A percentile compares a stretch with the other conserved stretches of the same genome.
Conservation (phyloP, 2,113 vertebrate species). For the Macrotis lagotis region DNA sequence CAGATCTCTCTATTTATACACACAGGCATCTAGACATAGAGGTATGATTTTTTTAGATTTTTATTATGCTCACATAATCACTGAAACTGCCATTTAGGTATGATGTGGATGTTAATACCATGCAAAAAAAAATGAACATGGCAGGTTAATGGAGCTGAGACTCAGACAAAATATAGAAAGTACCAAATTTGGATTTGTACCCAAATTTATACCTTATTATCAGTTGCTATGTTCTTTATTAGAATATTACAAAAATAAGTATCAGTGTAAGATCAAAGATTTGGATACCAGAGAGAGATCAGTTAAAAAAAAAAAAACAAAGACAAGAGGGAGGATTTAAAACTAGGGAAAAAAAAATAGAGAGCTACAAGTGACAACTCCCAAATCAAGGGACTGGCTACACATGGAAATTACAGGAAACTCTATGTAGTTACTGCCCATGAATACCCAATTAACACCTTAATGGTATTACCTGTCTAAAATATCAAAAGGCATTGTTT, state of each 20-base stretch:
- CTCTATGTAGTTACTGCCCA: not conserved
- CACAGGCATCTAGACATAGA: not conserved
- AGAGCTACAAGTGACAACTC: not conserved
- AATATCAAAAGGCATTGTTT: not conserved
- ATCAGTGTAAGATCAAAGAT: not conserved
- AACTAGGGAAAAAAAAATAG: not conserved
- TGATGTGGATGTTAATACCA: not conserved
- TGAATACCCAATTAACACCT: not conserved
- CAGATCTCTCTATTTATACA: not conserved
- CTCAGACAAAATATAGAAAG: not conserved
- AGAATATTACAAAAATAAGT: not conserved
- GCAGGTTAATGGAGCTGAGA: not conserved
- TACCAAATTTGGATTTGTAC: not conserved
- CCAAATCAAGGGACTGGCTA: not conserved
- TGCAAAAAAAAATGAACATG: not conserved
- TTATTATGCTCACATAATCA: not conserved
- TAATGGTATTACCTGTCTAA: not conserved
- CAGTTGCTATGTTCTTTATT: not conserved
- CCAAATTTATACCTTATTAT: not conserved
- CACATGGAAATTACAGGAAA: not conserved
- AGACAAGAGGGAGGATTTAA: not conserved
- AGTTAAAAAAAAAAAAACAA: not conserved
- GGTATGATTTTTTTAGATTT: not conserved
- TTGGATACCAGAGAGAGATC: not conserved
- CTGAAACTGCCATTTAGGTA: not conserved